Evolutionary conservation across 1,140 invertebrate genomes (phyloP).

Genomic region (Drosophila triauraria): DNA sequence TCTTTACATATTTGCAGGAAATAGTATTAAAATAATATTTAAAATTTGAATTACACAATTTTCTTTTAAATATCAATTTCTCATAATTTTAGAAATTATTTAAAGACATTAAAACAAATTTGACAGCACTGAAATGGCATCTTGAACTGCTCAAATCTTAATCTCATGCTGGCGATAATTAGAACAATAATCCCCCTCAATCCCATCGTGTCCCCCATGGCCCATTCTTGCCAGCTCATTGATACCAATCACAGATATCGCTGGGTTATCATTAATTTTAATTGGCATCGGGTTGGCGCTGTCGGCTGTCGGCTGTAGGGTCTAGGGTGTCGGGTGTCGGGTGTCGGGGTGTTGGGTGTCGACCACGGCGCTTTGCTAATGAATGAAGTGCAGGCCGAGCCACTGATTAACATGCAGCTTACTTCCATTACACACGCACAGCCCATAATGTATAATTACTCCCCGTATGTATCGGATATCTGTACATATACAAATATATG

Average conservation of each 20-base stretch:
- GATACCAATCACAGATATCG: conserved; percentile 15
- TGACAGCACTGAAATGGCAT: too few relatives aligned
- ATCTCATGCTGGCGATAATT: not conserved
- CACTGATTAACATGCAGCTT: conserved; percentile 43
- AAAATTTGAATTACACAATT: not conserved
- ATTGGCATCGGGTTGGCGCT: conserved; percentile 17
- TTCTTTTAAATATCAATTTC: not conserved
- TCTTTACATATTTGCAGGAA: not conserved
- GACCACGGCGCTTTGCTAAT: conserved; percentile 26
- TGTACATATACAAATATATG: not conserved
- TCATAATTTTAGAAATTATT: too few relatives aligned
- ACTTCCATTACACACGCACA: conserved; percentile 33
- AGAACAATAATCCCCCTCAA: conserved; percentile 2
- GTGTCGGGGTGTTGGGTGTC: conserved; percentile 7
- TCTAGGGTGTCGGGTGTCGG: not conserved
- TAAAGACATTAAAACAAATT: not conserved
- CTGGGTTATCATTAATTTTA: conserved; percentile 43
- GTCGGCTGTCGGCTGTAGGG: not conserved
- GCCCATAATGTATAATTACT: conserved; percentile 29
- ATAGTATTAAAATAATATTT: not conserved
- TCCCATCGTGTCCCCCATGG: not conserved
- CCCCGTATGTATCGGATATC: not conserved
- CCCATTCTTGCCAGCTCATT: conserved; percentile 12
- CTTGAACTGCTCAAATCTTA: not conserved
- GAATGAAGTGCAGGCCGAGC: conserved; percentile 38